Base-by-base conservation (phyloP, 2,888 invertebrate genomes). In the Acleris holmiana region DNA sequence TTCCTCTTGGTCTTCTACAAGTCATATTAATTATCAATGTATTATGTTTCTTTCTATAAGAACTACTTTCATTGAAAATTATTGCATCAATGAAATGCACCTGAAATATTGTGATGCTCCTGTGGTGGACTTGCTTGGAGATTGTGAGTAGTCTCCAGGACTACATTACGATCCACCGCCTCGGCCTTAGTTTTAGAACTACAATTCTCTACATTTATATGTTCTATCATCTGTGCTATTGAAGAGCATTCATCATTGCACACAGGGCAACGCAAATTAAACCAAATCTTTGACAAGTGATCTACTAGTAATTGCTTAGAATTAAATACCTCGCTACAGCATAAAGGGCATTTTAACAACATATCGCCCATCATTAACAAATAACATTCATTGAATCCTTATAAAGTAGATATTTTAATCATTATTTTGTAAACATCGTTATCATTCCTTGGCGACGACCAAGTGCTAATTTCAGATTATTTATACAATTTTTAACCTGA, bases 251-350 rank as follows among this genome's bases (percentile, higher is more conserved):
- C 89, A 70, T 83, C 82, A 35, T 90, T 88, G 78, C 95, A 95
- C 67, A 93, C 82, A 19, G 95, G 94, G 74, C 95, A 95, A 72
- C 85, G 85, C 64, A 95, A 77, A 83, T 94, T 94, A 19, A 79
- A 74, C 61, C 80, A 72, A 56, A 81, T 73, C 77, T 93, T 93
- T 25, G 92, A 84, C 76, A 95, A 89, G 76, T 91, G 89, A 83
- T 93, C 74, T 89, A 85, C 71, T 90, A 93, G 85, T 89, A 94
- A 75, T 87, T 93, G 84, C 68, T 93, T 93, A 64, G 93, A 93
- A 67, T 85, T 79, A 86, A 95, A 95, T 63, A 89, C 93, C 78
- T 94, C 93, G 67, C 93, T 93, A 76, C 95, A 95, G 80, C 95
- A 95, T 79, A 95, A 88, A 46, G 95, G 95, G 73, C 95, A 95